A percentile compares a stretch with the other conserved stretches of the same genome.
Conservation (phyloP, 2,113 vertebrate genomes). For the Parotia lawesii region DNA sequence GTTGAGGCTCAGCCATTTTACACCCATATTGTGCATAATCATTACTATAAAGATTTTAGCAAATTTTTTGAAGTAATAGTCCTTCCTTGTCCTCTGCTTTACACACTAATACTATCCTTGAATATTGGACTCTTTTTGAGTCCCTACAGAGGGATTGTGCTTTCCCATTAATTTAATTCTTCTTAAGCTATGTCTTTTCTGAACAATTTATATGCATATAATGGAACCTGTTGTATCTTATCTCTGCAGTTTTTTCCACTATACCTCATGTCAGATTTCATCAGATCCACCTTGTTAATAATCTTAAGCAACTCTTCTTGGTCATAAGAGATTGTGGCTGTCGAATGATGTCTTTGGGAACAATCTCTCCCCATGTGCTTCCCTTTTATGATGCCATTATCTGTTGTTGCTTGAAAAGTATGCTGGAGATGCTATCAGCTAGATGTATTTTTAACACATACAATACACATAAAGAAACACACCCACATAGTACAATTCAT, state of each 20-base stretch:
- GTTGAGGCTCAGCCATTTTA: neutral
- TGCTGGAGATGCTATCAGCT: neutral
- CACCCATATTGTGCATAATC: neutral
- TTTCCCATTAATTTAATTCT: neutral
- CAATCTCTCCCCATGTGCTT: neutral
- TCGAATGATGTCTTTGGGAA: neutral
- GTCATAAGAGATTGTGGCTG: neutral
- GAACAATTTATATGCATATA: neutral
- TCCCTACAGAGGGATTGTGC: neutral
- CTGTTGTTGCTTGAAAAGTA: neutral
- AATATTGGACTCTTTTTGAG: neutral
- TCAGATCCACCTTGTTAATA: neutral
- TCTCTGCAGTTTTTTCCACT: neutral
- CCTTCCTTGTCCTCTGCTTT: neutral
- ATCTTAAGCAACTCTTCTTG: neutral
- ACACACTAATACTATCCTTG: neutral
- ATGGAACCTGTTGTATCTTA: neutral
- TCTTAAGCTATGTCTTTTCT: neutral
- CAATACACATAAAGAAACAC: neutral
- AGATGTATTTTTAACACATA: neutral
- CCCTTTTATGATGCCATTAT: neutral
- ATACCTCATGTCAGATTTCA: neutral
- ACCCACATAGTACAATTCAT: fast-evolving
- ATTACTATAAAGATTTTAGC: neutral
- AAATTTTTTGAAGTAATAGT: neutral